Conservation (phyloP, 2,797 vertebrate genomes). For the Paedocypris micromegethes region DNA sequence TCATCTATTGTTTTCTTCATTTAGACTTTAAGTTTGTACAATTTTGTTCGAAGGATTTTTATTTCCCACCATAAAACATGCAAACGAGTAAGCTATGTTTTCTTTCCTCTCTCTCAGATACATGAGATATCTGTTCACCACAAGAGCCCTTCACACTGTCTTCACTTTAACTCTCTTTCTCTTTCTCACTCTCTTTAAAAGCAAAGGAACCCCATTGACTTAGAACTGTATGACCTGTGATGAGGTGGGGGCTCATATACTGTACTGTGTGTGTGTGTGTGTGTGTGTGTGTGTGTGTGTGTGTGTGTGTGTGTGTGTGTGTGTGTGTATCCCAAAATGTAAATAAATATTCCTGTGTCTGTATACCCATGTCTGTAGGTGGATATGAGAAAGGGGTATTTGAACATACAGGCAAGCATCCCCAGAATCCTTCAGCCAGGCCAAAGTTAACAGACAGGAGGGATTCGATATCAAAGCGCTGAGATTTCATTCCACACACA, state of each 20-base stretch:
- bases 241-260: conserved; percentile 62
- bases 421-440: conserved; percentile 79
- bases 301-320: conserved; percentile 26
- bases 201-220: conserved; percentile 71
- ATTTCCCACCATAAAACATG: conserved; percentile 2
- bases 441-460: conserved; percentile 94
- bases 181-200: conserved; percentile 43
- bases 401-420: conserved; percentile 80
- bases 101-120: conserved; percentile 83
- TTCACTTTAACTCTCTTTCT: conserved; percentile 59
- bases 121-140: conserved; percentile 75
- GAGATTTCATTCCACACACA: conserved; percentile 86
- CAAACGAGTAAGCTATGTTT: conserved; percentile 72
- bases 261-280: conserved; percentile 51
- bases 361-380: conserved; percentile 32
- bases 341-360: conserved; percentile 29
- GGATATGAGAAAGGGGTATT: conserved; percentile 59
- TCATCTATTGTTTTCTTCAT: neutral
- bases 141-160: conserved; percentile 77
- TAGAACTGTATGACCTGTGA: conserved; percentile 68
- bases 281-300: conserved; percentile 20
- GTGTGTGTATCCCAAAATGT: conserved; percentile 14
- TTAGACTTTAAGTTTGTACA: neutral
- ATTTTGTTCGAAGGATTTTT: conserved; percentile 1
- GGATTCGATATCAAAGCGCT: conserved; percentile 95